These are phyloP conservation scores for Procapra przewalskii DNA, from an alignment of 2,113 vertebrate species.

Conservation along the genomic window DNA sequence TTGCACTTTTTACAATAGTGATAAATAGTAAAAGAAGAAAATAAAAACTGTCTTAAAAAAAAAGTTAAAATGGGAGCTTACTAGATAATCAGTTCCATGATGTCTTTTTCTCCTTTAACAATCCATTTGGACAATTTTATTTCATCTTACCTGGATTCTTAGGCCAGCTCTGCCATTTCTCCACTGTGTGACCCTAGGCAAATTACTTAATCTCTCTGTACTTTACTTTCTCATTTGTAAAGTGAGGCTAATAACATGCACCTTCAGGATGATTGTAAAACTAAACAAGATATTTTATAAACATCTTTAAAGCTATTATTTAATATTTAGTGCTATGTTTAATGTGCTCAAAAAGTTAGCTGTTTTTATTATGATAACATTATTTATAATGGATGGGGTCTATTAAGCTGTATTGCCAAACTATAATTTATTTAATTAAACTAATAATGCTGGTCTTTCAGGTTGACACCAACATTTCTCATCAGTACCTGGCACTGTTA, in stretches of 20 bases:
- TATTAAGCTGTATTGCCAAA: not conserved
- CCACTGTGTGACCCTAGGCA: not conserved
- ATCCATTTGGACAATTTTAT: not conserved
- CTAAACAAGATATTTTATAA: not conserved
- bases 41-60: not conserved
- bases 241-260: not conserved
- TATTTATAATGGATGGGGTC: not conserved
- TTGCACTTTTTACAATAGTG: not conserved
- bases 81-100: not conserved
- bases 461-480: not conserved
- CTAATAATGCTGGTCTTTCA: not conserved
- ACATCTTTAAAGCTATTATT: not conserved
- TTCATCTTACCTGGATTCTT: not conserved
- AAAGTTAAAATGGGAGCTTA: not conserved
- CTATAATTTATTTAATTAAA: not conserved
- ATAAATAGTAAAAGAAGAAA: not conserved
- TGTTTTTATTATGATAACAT: not conserved
- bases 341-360: not conserved
- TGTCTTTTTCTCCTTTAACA: not conserved
- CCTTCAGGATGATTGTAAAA: not conserved
- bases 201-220: constrained; percentile 12
- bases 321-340: not conserved
- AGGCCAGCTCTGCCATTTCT: not conserved
- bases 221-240: not conserved
- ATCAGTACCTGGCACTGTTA: not conserved